These are phyloP conservation scores for pig (Sus scrofa) DNA, from an alignment of 2,113 vertebrate species.

Conservation along the genomic window DNA sequence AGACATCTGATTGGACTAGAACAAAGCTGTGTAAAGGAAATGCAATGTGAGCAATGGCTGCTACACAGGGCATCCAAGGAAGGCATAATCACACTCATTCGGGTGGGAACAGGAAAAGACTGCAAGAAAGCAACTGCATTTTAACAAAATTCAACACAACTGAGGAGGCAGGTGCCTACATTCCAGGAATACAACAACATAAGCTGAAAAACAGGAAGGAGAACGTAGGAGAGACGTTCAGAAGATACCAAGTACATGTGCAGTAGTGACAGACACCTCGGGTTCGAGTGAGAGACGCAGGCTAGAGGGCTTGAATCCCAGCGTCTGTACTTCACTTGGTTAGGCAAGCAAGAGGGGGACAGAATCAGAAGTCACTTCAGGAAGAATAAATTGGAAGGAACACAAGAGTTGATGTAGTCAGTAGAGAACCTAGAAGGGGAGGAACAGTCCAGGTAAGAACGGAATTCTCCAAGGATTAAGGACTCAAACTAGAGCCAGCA, in stretches of 20 bases:
- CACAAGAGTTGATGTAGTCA: neutral
- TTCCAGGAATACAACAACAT: slow-evolving; percentile 31
- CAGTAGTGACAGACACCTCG: neutral
- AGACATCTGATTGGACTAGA: neutral
- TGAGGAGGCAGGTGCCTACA: neutral
- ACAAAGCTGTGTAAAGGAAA: slow-evolving; percentile 28
- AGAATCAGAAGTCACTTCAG: slow-evolving; percentile 23
- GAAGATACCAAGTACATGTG: neutral
- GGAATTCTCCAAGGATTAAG: neutral
- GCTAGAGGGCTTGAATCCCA: neutral
- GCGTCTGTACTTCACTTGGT: neutral
- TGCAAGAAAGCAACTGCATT: slow-evolving; percentile 27
- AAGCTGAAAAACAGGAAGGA: neutral
- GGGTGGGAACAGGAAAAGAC: neutral
- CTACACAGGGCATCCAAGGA: neutral
- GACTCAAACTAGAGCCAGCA: neutral
- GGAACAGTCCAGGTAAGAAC: neutral
- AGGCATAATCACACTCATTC: slow-evolving; percentile 6
- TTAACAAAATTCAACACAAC: slow-evolving; percentile 11
- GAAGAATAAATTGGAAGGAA: slow-evolving; percentile 48
- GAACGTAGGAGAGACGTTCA: neutral
- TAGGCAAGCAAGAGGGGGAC: neutral
- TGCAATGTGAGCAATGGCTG: neutral
- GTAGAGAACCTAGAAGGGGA: neutral
- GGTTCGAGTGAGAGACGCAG: neutral